phyloP scores from a whole-genome alignment of 2,888 invertebrate species.

The Xestobium rufovillosum region DNA sequence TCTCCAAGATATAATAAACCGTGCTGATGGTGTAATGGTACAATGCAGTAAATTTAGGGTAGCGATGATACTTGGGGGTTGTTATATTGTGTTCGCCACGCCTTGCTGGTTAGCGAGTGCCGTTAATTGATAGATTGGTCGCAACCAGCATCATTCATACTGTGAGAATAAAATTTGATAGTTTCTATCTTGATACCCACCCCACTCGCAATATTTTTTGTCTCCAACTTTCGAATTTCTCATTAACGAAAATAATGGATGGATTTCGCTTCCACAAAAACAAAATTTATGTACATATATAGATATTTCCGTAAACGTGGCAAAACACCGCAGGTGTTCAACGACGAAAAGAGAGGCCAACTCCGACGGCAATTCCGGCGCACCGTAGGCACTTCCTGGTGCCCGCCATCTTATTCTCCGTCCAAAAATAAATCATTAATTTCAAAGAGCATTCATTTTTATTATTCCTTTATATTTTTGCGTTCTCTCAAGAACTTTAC shows the following conservation, averaged over 20 bases:
- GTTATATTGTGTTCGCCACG: constrained; percentile 34
- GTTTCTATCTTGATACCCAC: no score
- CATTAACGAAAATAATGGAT: no score
- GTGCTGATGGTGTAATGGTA: neutral
- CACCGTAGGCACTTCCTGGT: neutral
- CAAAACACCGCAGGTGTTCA: neutral
- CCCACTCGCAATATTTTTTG: no score
- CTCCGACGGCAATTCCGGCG: neutral
- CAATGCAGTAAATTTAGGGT: neutral
- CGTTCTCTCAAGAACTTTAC: constrained; percentile 27
- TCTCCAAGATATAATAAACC: no score
- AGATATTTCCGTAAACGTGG: no score
- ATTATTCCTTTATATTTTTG: constrained; percentile 30
- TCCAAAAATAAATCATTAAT: constrained; percentile 36
- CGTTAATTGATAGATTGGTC: constrained; percentile 42
- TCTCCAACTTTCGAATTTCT: no score
- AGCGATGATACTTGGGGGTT: constrained; percentile 1
- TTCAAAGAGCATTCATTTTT: constrained; percentile 32
- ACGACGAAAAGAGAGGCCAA: no score
- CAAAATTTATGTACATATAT: no score
- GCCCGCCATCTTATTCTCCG: constrained; percentile 9
- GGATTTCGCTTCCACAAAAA: no score
- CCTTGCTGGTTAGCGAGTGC: constrained; percentile 40
- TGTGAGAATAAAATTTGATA: no score
- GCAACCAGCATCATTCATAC: neutral